Evolutionary conservation across 2,888 invertebrate genomes (phyloP).

Genomic region (Nephrotoma appendiculata): DNA sequence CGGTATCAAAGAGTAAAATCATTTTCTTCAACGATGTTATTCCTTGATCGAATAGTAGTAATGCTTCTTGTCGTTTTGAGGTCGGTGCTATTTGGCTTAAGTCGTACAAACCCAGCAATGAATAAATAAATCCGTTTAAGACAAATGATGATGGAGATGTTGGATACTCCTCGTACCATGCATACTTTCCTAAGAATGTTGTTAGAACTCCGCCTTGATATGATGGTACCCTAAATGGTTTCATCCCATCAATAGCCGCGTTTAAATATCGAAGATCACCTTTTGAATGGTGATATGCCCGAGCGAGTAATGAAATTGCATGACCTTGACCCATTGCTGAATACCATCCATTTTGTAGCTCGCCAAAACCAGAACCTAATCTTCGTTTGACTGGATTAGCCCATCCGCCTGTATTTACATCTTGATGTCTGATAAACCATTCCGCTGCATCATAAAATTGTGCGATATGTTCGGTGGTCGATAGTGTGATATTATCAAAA

Average conservation of each 20-base stretch:
- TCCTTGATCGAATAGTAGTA: slow-evolving; percentile 66
- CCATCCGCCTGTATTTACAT: slow-evolving; percentile 80
- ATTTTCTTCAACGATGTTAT: slow-evolving; percentile 76
- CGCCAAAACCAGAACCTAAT: slow-evolving; percentile 53
- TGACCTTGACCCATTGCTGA: slow-evolving; percentile 99
- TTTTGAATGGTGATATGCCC: slow-evolving; percentile 75
- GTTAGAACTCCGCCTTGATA: slow-evolving; percentile 72
- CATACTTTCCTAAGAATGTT: slow-evolving; percentile 67
- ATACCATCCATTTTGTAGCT: slow-evolving; percentile 81
- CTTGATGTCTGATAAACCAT: slow-evolving; percentile 84
- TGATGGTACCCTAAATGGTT: slow-evolving; percentile 59
- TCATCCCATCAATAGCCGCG: slow-evolving; percentile 67
- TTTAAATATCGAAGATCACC: slow-evolving; percentile 61
- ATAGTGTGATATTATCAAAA: slow-evolving; percentile 62
- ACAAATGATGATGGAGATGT: slow-evolving; percentile 90
- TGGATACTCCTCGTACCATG: slow-evolving; percentile 98
- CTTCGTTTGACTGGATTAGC: slow-evolving; percentile 72
- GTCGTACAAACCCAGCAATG: slow-evolving; percentile 90
- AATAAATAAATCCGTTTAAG: slow-evolving; percentile 96
- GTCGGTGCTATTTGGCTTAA: slow-evolving; percentile 66
- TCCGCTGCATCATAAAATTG: slow-evolving; percentile 86
- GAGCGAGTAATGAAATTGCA: slow-evolving; percentile 81
- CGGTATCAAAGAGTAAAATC: slow-evolving; percentile 85
- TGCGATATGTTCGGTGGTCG: slow-evolving; percentile 72
- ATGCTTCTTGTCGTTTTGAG: slow-evolving; percentile 53